Evolutionary conservation across 2,113 vertebrate species (phyloP).

Genomic region (Solea solea): DNA sequence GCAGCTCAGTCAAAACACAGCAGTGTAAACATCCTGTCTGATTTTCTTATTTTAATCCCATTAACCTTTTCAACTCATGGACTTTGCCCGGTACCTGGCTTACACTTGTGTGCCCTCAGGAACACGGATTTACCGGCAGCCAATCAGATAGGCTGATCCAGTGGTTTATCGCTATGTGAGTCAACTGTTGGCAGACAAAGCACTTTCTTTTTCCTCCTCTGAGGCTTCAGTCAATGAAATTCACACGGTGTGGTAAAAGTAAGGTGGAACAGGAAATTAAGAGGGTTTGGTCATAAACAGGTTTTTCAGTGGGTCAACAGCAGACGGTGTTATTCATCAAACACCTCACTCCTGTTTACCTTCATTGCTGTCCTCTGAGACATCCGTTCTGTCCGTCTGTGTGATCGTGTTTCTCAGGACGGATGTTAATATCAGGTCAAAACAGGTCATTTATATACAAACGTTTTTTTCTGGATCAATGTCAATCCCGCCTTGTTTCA

Average conservation of each 20-base stretch:
- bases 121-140: not conserved
- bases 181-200: not conserved
- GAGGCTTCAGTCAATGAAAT: not conserved
- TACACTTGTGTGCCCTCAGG: not conserved
- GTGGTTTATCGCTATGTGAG: not conserved
- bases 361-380: not conserved
- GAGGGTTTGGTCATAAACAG: not conserved
- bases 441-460: too few species aligned
- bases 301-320: not conserved
- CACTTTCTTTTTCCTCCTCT: too few species aligned
- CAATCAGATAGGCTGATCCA: not conserved
- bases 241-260: not conserved
- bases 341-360: not conserved
- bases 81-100: constrained; percentile 1
- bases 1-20: constrained; percentile 13
- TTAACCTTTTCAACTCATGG: constrained; percentile 25
- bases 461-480: too few species aligned
- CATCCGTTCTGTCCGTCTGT: too few species aligned
- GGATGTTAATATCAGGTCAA: too few species aligned
- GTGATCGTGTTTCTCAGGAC: too few species aligned
- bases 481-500: too few species aligned
- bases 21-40: not conserved
- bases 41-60: constrained; percentile 3
- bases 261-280: not conserved
- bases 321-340: not conserved